These are phyloP conservation scores for Rotaria macrura DNA, from an alignment of 2,888 invertebrate genomes.

Conservation along the genomic window DNA sequence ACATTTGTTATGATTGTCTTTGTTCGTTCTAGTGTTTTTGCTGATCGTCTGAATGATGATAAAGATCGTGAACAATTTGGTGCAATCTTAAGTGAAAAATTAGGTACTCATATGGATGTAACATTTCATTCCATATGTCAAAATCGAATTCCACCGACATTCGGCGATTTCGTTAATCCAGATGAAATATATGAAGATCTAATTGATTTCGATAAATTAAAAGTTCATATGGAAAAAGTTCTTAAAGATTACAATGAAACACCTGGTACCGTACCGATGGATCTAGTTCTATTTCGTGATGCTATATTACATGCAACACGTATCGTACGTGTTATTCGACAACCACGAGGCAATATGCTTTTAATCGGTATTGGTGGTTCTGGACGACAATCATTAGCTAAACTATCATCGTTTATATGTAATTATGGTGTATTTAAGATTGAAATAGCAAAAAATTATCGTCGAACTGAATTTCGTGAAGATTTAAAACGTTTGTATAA, in stretches of 20 bases:
- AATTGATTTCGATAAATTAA: slow-evolving; percentile 57
- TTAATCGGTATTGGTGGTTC: slow-evolving; percentile 75
- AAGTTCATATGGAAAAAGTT: slow-evolving; percentile 55
- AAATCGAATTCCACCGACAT: slow-evolving; percentile 61
- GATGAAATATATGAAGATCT: slow-evolving; percentile 70
- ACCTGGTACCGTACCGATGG: slow-evolving; percentile 67
- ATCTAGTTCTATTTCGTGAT: slow-evolving; percentile 72
- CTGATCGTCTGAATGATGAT: slow-evolving; percentile 67
- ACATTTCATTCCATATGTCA: slow-evolving; percentile 67
- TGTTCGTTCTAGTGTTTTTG: slow-evolving; percentile 60
- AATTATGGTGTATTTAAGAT: slow-evolving; percentile 68
- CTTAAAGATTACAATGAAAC: slow-evolving; percentile 69
- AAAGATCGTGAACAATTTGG: slow-evolving; percentile 70
- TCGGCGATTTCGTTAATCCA: slow-evolving; percentile 64
- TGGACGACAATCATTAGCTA: slow-evolving; percentile 68
- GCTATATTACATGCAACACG: slow-evolving; percentile 73
- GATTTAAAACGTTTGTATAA: slow-evolving; percentile 66
- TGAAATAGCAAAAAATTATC: slow-evolving; percentile 67
- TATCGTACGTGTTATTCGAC: slow-evolving; percentile 70
- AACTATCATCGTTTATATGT: slow-evolving; percentile 68
- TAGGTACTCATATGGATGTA: slow-evolving; percentile 68
- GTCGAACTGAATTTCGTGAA: slow-evolving; percentile 59
- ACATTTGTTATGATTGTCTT: no score
- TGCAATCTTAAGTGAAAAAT: slow-evolving; percentile 60
- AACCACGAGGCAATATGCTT: slow-evolving; percentile 68